These are phyloP conservation scores for Pharmacophagus antenor DNA, from an alignment of 2,888 invertebrate species.

Conservation along the genomic window DNA sequence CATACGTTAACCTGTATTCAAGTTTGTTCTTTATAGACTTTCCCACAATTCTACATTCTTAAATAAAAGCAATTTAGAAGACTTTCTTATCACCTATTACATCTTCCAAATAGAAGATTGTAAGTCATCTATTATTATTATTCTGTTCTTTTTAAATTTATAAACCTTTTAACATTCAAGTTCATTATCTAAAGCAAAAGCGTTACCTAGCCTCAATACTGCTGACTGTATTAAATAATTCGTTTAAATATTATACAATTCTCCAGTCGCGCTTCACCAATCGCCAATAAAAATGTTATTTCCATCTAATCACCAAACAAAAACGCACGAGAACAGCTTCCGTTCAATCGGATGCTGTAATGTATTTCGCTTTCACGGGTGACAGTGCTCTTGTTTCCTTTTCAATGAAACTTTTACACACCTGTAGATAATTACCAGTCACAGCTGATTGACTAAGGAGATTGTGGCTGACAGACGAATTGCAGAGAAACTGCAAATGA, in stretches of 20 bases:
- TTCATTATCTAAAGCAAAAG: no score
- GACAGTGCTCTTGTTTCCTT: slow-evolving; percentile 14
- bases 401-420: slow-evolving; percentile 29
- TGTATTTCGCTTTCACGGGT: slow-evolving; percentile 19
- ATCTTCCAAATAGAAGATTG: no score
- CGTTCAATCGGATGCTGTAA: slow-evolving; percentile 19
- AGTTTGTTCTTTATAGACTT: no score
- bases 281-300: slow-evolving; percentile 21
- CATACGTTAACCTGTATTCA: no score
- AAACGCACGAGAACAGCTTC: slow-evolving; percentile 20
- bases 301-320: slow-evolving; percentile 23
- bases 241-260: slow-evolving; percentile 19
- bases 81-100: no score
- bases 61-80: no score
- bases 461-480: slow-evolving; percentile 23
- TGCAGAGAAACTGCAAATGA: slow-evolving; percentile 6
- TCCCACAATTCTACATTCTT: no score
- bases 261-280: background rate
- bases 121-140: no score
- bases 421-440: slow-evolving; percentile 24
- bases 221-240: slow-evolving; percentile 3
- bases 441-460: slow-evolving; percentile 31
- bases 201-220: background rate
- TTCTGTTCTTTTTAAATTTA: no score
- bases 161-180: no score